Evolutionary conservation across 2,797 vertebrate genomes (phyloP), one percentile per base, ranked within the genome.

Genomic region (Rhodeus uyekii): DNA sequence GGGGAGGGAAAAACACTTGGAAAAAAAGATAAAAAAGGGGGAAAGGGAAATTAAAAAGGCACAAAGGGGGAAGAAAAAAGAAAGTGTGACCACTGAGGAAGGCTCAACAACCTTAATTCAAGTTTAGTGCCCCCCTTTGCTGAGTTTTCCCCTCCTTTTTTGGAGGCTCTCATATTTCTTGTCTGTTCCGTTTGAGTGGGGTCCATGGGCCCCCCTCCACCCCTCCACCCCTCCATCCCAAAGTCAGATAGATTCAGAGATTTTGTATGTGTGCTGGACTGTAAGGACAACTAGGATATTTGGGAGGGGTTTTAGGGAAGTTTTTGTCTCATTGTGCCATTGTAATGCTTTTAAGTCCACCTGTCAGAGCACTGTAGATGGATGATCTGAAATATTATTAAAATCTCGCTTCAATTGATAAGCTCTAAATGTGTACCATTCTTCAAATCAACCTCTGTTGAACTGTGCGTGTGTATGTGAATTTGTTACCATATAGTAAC

Each of bases 71-170:
- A 27, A 38, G 50, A 72, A 81, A 81, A 78, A 74, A 75, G 75
- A 89, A 88, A 86, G 78, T 90, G 91, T 92, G 91, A 91, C 90
- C 91, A 92, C 88, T 83, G 88, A 91, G 89, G 86, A 90, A 92
- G 92, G 90, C 92, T 93, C 91, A 92, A 92, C 91, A 90, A 92
- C 73, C 90, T 87, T 73, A 73, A 93, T 92, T 93, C 91, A 91
- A 92, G 91, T 92, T 92, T 89, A 93, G 92, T 91, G 86, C 85
- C 90, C 91, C 90, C 90, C 93, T 92, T 87, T 82, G 86, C 87
- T 85, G 89, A 90, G 89, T 89, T 86, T 90, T 84, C 87, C 81
- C 80, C 50, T 27, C 83, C 84, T 58, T 73, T 44, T 36, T 85
- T 89, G 85, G 90, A 92, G 91, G 90, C 89, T 84, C 87, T 87